Percentiles rank a stretch among this genome's conserved stretches.
Conservation (phyloP, 2,797 vertebrate species). For the Cephalopachus bancanus region DNA sequence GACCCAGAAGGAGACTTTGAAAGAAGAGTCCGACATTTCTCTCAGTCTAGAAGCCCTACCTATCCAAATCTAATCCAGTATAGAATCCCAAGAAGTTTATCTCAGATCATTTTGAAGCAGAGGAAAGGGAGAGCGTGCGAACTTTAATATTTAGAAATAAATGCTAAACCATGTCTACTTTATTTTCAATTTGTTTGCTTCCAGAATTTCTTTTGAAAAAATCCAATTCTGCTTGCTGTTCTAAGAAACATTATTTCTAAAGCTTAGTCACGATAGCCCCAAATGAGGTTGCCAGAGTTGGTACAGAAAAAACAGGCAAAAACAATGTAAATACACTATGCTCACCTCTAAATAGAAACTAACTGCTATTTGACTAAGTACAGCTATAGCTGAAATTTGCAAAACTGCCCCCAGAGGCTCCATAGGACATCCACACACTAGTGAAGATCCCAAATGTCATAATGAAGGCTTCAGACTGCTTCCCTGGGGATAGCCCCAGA, state of each 20-base stretch:
- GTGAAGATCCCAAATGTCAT: neutral
- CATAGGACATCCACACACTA: neutral
- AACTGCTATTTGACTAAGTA: constrained; percentile 32
- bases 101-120: neutral
- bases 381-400: constrained; percentile 41
- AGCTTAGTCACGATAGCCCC: neutral
- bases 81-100: constrained; percentile 17
- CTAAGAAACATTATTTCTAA: constrained; percentile 38
- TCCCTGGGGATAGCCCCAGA: neutral
- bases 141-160: constrained; percentile 53
- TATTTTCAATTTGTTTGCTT: constrained; percentile 42
- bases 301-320: neutral
- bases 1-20: neutral
- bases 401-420: neutral
- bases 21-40: neutral
- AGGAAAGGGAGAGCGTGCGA: neutral
- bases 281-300: constrained; percentile 3
- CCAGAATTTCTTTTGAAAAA: constrained; percentile 57
- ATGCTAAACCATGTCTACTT: neutral
- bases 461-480: neutral
- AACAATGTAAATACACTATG: constrained; percentile 4
- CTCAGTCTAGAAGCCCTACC: neutral
- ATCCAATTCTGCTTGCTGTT: constrained; percentile 24
- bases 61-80: neutral
- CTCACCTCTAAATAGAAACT: constrained; percentile 10